These are phyloP conservation scores for Odobenus rosmarus DNA, from an alignment of 2,113 vertebrate species.

Conservation along the genomic window DNA sequence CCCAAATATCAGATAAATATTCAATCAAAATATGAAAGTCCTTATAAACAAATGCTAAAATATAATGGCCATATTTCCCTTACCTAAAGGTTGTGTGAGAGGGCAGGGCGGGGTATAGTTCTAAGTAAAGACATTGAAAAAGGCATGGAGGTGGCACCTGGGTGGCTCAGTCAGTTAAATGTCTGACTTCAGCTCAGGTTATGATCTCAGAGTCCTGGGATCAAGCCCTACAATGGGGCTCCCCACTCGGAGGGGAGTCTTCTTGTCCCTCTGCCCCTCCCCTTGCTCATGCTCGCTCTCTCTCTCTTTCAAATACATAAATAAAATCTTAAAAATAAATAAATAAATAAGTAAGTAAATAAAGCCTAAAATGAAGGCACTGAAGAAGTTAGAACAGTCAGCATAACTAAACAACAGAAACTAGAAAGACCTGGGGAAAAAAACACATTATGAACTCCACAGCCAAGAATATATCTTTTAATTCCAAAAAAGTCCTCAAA, in stretches of 20 bases:
- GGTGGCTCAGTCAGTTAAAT: no score
- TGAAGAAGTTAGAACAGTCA: not conserved
- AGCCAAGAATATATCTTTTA: not conserved
- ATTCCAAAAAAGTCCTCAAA: not conserved
- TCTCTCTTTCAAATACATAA: not conserved
- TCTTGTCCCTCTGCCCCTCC: no score
- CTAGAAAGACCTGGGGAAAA: not conserved
- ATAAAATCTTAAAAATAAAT: not conserved
- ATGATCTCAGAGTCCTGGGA: no score
- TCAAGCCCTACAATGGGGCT: no score
- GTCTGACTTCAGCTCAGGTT: no score
- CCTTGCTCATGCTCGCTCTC: no score
- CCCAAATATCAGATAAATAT: not conserved
- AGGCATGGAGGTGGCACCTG: no score
- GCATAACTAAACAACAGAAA: not conserved
- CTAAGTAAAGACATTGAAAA: no score
- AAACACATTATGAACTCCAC: not conserved
- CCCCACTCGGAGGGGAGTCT: no score
- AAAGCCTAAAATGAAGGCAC: conserved; percentile 39
- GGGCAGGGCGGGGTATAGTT: no score
- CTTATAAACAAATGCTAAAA: not conserved
- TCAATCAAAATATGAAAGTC: conserved; percentile 20
- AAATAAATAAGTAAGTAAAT: not conserved
- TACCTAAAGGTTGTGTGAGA: not conserved
- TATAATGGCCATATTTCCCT: not conserved